Percentiles rank a stretch among this genome's conserved stretches.
phyloP scores from a whole-genome alignment of 1,140 invertebrate genomes.

The Eupeodes corollae region DNA sequence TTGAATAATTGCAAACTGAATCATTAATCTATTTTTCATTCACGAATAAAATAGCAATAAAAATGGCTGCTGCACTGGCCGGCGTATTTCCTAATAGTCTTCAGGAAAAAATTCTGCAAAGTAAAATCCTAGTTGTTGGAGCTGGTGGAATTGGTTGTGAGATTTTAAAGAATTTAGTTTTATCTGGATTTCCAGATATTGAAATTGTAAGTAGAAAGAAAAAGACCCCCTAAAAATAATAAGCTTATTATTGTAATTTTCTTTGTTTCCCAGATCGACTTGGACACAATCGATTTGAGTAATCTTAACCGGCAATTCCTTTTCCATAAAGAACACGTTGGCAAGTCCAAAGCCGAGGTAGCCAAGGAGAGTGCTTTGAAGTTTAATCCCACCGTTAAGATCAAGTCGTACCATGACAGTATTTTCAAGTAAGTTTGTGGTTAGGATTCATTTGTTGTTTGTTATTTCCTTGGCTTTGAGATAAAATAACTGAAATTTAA shows the following conservation, averaged over 20 bases:
- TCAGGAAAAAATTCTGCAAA: conserved; percentile 43
- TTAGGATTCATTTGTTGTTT: neutral
- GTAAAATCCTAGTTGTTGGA: conserved; percentile 76
- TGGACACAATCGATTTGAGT: conserved; percentile 99
- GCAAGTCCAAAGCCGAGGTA: conserved; percentile 85
- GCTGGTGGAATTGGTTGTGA: conserved; percentile 99
- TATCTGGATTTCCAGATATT: conserved; percentile 87
- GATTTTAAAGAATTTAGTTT: conserved; percentile 91
- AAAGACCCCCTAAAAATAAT: conserved; percentile 1
- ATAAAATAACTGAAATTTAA: conserved; percentile 13
- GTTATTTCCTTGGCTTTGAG: neutral
- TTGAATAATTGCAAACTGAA: too few relatives aligned
- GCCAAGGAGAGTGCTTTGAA: conserved; percentile 79
- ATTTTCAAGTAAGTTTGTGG: conserved; percentile 64
- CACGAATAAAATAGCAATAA: neutral
- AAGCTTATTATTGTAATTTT: conserved; percentile 8
- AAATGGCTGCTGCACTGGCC: conserved; percentile 51
- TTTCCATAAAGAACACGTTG: conserved; percentile 95
- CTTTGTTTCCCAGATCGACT: conserved; percentile 77
- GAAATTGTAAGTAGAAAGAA: conserved; percentile 68
- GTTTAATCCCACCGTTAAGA: conserved; percentile 81
- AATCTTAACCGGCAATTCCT: conserved; percentile 98
- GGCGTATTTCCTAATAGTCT: conserved; percentile 51
- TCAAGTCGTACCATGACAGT: conserved; percentile 84
- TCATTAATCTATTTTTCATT: too few relatives aligned